Conservation (phyloP, 2,113 vertebrate genomes). For the Leuciscus idus region DNA sequence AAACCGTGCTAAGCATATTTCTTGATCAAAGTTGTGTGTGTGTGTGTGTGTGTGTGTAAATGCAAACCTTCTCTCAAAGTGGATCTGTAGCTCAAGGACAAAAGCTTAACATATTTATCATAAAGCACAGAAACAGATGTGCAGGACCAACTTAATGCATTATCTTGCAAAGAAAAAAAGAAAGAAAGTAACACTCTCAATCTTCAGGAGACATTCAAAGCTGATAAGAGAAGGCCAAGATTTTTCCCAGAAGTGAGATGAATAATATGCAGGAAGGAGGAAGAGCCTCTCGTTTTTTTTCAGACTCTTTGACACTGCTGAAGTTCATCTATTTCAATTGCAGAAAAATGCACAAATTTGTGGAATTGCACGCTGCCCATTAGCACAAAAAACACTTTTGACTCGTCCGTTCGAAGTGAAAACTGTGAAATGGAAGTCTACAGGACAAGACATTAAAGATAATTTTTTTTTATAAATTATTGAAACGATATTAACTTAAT, state of each 20-base stretch:
- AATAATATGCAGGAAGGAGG: constrained; percentile 40
- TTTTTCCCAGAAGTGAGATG: background rate
- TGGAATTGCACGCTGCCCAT: background rate
- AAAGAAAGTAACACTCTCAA: background rate
- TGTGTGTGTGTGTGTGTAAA: background rate
- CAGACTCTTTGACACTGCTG: background rate
- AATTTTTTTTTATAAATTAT: no score
- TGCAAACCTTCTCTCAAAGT: background rate
- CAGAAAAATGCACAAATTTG: background rate
- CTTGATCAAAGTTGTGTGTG: background rate
- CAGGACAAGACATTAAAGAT: no score
- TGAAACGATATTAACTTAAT: no score
- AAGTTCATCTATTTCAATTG: background rate
- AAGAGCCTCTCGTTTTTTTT: background rate
- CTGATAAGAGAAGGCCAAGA: constrained; percentile 31
- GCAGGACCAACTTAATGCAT: background rate
- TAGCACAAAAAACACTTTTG: background rate
- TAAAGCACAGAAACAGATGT: constrained; percentile 47
- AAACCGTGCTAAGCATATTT: constrained; percentile 7
- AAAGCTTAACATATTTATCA: constrained; percentile 41
- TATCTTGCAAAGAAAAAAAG: constrained; percentile 21
- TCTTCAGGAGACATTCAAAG: constrained; percentile 7
- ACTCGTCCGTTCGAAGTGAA: background rate
- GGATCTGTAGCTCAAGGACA: constrained; percentile 32
- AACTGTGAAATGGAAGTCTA: background rate